Evolutionary conservation across 2,113 vertebrate species (phyloP), one percentile per base, ranked within the genome.

Genomic region (Apodemus sylvaticus): DNA sequence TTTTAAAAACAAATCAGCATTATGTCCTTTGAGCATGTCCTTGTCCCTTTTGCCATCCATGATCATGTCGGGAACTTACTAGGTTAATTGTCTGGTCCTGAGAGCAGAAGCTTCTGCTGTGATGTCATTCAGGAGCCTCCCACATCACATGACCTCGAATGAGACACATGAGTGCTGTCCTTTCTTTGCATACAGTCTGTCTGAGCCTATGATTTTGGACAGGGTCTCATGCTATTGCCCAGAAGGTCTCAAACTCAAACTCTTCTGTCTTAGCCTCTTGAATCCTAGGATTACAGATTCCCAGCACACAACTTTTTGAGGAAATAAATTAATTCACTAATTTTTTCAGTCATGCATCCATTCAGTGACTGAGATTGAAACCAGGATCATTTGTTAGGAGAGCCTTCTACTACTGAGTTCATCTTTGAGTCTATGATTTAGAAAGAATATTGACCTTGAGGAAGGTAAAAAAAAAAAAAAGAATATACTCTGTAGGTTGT

Each of bases 1-100:
- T 39, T 5, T 29, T 13, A 62, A 55, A 74, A 86, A 93, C 86
- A 82, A 36, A 62, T 7, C 4, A 94, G 4, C 66, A 85, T 24
- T 93, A 91, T 90, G 31, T 74, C 62, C 22, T 95, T 55, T 97
- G 0, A 93, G 42, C 5, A 62, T 93, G 77, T 95, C 93, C 87
- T 16, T 90, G 55, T 31, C 45, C 12, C 2, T 76, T 94, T 70
- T 89, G 19, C 3, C 36, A 81, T 39, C 4, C 1, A 36, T 22
- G 51, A 53, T 24, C 62, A 11, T 29, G 22, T 9, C 83, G n/a
- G 31, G 78, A 29, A 29, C 7, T 66, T 48, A 5, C 0, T 77
- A 24, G 16, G 3, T 12, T 26, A n/a, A 3, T 76, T n/a, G 36
- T 34, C 11, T 42, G 8, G 51, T 73, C 7, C 39, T 81, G 58